Base-by-base conservation (phyloP, 2,797 vertebrate genomes). In the Paedocypris micromegethes region DNA sequence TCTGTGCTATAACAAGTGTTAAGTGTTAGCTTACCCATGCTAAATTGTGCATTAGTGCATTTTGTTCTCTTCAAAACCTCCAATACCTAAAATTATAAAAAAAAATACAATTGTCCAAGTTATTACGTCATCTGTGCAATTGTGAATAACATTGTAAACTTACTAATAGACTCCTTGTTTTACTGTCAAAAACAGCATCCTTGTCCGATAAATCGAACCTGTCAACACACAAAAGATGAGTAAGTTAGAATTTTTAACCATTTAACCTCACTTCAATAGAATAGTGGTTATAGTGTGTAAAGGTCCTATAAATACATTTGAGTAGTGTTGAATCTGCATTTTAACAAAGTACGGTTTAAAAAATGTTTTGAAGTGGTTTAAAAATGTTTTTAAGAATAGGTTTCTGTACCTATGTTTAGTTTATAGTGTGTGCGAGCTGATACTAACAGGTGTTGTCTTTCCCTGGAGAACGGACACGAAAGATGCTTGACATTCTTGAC, bases 141-240 rank as follows among this genome's bases (percentile, higher is more conserved):
- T 37, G 43, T 48, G 40, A 42, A 5, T 56, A 5, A 62, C 57
- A 2, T 3, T 9, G 41, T 6, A 48, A 63, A 94, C 96, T 96
- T 87, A 98, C 96, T 76, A 98, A 94, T 39, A 93, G 94, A 82
- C 95, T 94, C 82, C 96, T 92, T 0, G 95, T 98, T 90, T 94
- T 98, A 84, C 92, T 98, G 88, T 97, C 94, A 56, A 98, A 98
- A 88, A 98, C 98, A 68, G 86, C 92, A 61, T 98, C 94, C 86
- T 87, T 97, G 86, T 98, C 94, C 47, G 93, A 94, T 74, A 98
- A 86, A 86, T 98, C 95, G 84, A 98, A 98, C 84, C 96, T 98
- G 88, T 65, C 37, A 64, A 51, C 8, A 54, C 3, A 61, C 7
- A 53, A 53, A 37, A 43, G 1, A 2, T 44, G 45, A 44, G n/a